Evolutionary conservation across 1,140 invertebrate genomes (phyloP).

Genomic region (Drosophila quadrilineata): DNA sequence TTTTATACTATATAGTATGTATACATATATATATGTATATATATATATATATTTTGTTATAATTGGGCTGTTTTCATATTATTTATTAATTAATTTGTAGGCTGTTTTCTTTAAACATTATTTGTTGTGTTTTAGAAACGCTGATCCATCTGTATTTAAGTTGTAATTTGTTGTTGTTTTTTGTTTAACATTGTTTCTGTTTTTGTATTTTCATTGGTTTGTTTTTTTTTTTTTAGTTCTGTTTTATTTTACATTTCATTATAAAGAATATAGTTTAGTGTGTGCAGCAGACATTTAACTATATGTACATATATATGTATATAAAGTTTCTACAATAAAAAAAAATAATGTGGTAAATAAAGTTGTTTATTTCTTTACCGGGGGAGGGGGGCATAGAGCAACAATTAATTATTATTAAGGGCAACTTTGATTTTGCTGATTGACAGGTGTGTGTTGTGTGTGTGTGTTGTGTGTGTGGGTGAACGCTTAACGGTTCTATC

Average conservation of each 20-base stretch:
- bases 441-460: conserved; percentile 20
- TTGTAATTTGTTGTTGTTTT: conserved; percentile 26
- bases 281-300: conserved; percentile 8
- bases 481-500: conserved; percentile 73
- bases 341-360: too few relatives aligned
- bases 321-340: too few relatives aligned
- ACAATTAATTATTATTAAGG: conserved; percentile 29
- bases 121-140: conserved; percentile 55
- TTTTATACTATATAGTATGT: conserved; percentile 15
- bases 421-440: conserved; percentile 20
- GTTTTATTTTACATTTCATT: conserved; percentile 58
- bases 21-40: conserved; percentile 31
- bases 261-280: conserved; percentile 22
- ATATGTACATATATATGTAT: background rate
- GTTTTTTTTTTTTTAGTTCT: conserved; percentile 22
- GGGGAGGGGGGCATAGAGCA: too few relatives aligned
- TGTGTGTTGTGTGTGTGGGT: conserved; percentile 33
- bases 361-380: too few relatives aligned
- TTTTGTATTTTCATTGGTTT: conserved; percentile 28
- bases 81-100: too few relatives aligned
- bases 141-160: conserved; percentile 51
- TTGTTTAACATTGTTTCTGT: conserved; percentile 42
- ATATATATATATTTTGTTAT: conserved; percentile 36
- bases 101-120: too few relatives aligned
- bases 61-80: conserved; percentile 7